A percentile compares a stretch with the other conserved stretches of the same genome.
These are phyloP conservation scores for Upupa epops DNA, from an alignment of 2,113 vertebrate genomes.

Conservation along the genomic window DNA sequence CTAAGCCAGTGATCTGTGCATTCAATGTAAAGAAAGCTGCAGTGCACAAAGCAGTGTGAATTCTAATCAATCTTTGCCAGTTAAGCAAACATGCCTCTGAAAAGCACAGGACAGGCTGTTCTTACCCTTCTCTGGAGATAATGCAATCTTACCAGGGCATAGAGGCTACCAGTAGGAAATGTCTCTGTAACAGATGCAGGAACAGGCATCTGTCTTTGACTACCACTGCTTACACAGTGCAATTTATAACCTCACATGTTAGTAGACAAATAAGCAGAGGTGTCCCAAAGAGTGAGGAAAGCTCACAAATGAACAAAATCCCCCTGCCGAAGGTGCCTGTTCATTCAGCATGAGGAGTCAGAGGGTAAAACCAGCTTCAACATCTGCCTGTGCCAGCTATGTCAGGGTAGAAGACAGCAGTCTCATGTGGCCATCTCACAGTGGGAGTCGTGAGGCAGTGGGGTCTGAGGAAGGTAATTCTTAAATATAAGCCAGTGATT, in stretches of 20 bases:
- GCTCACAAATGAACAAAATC: not conserved
- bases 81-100: not conserved
- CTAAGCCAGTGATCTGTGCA: not conserved
- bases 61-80: not conserved
- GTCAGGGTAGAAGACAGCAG: not conserved
- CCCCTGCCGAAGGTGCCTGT: not conserved
- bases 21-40: not conserved
- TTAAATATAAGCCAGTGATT: not conserved
- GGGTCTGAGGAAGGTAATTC: not conserved
- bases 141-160: accelerated
- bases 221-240: not conserved
- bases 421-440: not conserved
- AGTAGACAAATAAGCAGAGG: not conserved
- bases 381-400: not conserved
- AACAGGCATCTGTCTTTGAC: not conserved
- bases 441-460: not conserved
- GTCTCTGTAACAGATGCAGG: not conserved
- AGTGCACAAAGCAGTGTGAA: not conserved
- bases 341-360: not conserved
- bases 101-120: not conserved
- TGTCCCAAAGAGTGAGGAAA: not conserved
- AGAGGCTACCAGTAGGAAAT: not conserved
- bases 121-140: not conserved
- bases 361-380: not conserved
- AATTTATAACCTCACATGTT: not conserved